These are phyloP conservation scores for Rhysida immarginata DNA, from an alignment of 1,140 invertebrate species.

Conservation along the genomic window DNA sequence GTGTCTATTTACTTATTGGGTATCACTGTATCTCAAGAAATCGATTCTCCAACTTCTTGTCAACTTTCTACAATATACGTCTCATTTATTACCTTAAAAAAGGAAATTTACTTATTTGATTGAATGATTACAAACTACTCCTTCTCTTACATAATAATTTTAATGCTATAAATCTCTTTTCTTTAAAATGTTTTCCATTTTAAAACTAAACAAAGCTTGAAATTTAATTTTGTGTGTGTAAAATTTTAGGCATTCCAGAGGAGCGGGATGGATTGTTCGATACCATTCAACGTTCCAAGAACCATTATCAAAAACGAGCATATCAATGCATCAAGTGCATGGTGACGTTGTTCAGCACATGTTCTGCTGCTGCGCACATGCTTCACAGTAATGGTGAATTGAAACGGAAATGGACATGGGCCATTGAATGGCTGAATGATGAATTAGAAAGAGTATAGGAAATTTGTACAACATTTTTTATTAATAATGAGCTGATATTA, in stretches of 20 bases:
- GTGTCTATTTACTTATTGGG: no score
- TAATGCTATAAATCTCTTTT: no score
- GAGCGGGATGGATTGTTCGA: slow-evolving; percentile 86
- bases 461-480: not conserved
- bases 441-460: slow-evolving; percentile 51
- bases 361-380: slow-evolving; percentile 51
- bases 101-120: no score
- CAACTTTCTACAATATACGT: no score
- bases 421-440: slow-evolving; percentile 87
- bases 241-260: slow-evolving; percentile 51
- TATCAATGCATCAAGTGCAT: slow-evolving; percentile 95
- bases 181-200: no score
- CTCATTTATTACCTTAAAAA: no score
- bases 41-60: no score
- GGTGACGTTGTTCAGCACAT: slow-evolving; percentile 75
- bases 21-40: no score
- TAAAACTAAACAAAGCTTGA: no score
- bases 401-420: slow-evolving; percentile 67
- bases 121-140: no score
- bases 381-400: slow-evolving; percentile 58
- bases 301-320: slow-evolving; percentile 87
- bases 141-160: no score
- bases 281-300: slow-evolving; percentile 77
- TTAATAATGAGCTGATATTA: not conserved
- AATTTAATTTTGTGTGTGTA: no score